Evolutionary conservation across 2,888 invertebrate species (phyloP).

Genomic region (Ennomos quercinarius): DNA sequence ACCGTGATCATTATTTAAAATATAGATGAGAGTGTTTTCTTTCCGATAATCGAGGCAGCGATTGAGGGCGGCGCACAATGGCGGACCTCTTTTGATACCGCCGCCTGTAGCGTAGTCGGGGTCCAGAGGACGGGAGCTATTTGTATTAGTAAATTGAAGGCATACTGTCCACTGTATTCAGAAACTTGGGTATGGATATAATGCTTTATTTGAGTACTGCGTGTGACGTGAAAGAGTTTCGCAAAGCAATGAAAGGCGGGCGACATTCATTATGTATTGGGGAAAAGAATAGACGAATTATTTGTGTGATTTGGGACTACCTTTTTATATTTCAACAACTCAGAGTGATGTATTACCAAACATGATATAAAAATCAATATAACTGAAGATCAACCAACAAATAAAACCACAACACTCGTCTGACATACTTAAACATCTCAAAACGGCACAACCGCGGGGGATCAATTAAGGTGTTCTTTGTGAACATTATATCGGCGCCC

Average conservation of each 20-base stretch:
- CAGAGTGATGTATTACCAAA: no score
- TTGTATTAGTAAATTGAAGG: conserved; percentile 84
- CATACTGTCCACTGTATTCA: conserved; percentile 72
- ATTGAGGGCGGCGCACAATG: conserved; percentile 81
- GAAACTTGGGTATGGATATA: conserved; percentile 44
- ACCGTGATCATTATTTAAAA: conserved; percentile 84
- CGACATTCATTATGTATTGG: no score
- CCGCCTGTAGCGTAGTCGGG: conserved; percentile 68
- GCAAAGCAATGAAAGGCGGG: conserved; percentile 11
- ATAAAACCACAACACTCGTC: conserved; percentile 23
- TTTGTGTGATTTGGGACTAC: not conserved
- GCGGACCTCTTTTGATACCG: conserved; percentile 70
- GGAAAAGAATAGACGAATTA: not conserved
- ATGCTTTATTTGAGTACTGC: conserved; percentile 47
- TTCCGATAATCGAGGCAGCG: conserved; percentile 83
- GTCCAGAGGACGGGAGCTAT: conserved; percentile 69
- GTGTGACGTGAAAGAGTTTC: conserved; percentile 23
- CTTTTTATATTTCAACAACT: not conserved
- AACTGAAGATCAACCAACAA: conserved; percentile 7
- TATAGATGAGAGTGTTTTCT: conserved; percentile 85
- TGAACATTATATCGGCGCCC: conserved; percentile 82
- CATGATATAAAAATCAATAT: not conserved
- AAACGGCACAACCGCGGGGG: conserved; percentile 55
- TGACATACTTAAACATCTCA: conserved; percentile 22
- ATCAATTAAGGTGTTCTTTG: conserved; percentile 80